Percentiles rank a stretch among this genome's conserved stretches.
These are phyloP conservation scores for Drosophila serrata DNA, from an alignment of 1,140 invertebrate genomes.

Conservation along the genomic window DNA sequence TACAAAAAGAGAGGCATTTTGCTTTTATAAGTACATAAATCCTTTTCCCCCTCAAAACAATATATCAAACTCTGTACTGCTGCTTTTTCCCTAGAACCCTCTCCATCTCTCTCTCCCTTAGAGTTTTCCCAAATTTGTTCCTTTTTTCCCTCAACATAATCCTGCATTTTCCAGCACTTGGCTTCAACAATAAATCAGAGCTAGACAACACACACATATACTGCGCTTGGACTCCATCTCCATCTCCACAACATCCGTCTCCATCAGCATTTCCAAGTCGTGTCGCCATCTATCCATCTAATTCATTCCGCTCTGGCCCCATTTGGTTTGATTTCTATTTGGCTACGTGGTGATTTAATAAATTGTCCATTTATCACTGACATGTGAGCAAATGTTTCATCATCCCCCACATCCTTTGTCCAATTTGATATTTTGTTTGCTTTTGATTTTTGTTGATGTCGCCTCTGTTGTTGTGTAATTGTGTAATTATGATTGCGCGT, in stretches of 20 bases:
- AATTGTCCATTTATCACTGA: slow-evolving; percentile 76
- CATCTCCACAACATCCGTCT: slow-evolving; percentile 43
- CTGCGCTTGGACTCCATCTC: slow-evolving; percentile 13
- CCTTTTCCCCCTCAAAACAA: neutral
- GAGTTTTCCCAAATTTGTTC: slow-evolving; percentile 2
- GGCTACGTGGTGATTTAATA: slow-evolving; percentile 70
- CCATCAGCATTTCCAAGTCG: slow-evolving; percentile 33
- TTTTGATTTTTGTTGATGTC: slow-evolving; percentile 41
- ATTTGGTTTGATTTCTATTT: slow-evolving; percentile 66
- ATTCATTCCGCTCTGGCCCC: slow-evolving; percentile 55
- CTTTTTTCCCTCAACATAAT: neutral
- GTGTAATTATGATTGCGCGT: slow-evolving; percentile 69
- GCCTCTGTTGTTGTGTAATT: slow-evolving; percentile 37
- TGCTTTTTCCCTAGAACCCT: slow-evolving; percentile 1
- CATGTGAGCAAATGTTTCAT: slow-evolving; percentile 61
- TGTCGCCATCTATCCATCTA: slow-evolving; percentile 55
- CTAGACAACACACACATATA: slow-evolving; percentile 31
- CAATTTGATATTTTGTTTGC: slow-evolving; percentile 56
- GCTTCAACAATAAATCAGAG: slow-evolving; percentile 58
- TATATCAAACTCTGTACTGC: slow-evolving; percentile 17
- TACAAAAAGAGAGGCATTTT: neutral
- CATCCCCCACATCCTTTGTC: slow-evolving; percentile 28
- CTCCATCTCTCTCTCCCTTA: neutral
- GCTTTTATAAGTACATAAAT: slow-evolving; percentile 17
- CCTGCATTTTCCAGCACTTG: slow-evolving; percentile 56